phyloP scores from a whole-genome alignment of 2,113 vertebrate genomes.

The Psittacara wagleri region DNA sequence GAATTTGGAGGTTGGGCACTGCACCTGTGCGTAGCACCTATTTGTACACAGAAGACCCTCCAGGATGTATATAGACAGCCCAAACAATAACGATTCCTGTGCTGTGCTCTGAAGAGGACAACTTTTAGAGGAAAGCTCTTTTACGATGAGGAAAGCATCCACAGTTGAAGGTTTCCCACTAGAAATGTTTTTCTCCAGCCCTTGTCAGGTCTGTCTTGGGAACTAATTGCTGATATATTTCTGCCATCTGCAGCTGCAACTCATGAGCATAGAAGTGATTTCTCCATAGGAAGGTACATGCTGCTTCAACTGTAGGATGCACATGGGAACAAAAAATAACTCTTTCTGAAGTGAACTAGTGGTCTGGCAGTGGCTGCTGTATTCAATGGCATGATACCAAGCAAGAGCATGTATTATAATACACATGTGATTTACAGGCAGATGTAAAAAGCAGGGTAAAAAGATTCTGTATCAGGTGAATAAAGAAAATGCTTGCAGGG shows the following conservation, averaged over 20 bases:
- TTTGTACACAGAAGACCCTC: background rate
- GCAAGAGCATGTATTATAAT: background rate
- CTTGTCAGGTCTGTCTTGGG: background rate
- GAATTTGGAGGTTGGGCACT: background rate
- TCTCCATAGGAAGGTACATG: background rate
- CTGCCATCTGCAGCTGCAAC: background rate
- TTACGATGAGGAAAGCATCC: background rate
- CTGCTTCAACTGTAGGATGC: background rate
- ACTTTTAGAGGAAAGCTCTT: background rate
- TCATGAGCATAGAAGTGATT: background rate
- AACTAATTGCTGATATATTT: background rate
- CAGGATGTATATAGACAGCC: background rate
- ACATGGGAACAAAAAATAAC: background rate
- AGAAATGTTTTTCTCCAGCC: background rate
- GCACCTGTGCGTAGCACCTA: background rate
- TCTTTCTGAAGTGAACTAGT: background rate
- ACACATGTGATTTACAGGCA: background rate
- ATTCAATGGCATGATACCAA: background rate
- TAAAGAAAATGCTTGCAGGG: background rate
- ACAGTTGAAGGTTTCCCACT: background rate
- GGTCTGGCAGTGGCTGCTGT: background rate
- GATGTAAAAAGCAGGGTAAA: background rate
- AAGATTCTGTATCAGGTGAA: background rate
- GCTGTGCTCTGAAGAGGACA: background rate
- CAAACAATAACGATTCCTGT: rapidly evolving